Percentiles rank a stretch among this genome's conserved stretches.
Conservation (phyloP, 2,113 vertebrate genomes). For the Trichechus manatus region DNA sequence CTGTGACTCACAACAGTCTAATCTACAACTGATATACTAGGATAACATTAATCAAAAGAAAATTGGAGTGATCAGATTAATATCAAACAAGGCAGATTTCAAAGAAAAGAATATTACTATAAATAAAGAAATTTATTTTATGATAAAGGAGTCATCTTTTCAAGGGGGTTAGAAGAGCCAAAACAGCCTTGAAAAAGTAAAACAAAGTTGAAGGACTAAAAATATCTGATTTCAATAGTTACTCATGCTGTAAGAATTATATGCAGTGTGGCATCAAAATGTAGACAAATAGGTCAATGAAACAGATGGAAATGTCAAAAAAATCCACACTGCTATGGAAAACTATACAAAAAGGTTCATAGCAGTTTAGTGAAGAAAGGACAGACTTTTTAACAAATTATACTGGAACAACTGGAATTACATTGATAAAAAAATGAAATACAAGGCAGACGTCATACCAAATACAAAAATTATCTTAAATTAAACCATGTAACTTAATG, state of each 20-base stretch:
- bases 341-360: not conserved
- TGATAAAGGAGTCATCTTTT: too few relatives aligned
- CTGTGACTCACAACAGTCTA: too few relatives aligned
- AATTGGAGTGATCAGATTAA: too few relatives aligned
- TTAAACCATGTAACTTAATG: not conserved
- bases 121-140: too few relatives aligned
- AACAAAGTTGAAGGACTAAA: not conserved
- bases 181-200: not conserved
- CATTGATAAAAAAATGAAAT: not conserved
- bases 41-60: too few relatives aligned
- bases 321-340: not conserved
- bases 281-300: not conserved
- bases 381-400: not conserved
- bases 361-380: not conserved
- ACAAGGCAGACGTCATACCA: not conserved
- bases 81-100: too few relatives aligned
- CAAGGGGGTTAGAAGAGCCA: not conserved
- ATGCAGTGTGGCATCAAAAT: not conserved
- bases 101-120: too few relatives aligned
- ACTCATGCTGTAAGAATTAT: not conserved
- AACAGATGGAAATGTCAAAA: not conserved
- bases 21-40: too few relatives aligned
- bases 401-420: not conserved
- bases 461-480: not conserved
- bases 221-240: not conserved